Percentiles rank a stretch among this genome's conserved stretches.
Conservation (phyloP, 2,888 invertebrate species). For the Cecidostiba fungosa region DNA sequence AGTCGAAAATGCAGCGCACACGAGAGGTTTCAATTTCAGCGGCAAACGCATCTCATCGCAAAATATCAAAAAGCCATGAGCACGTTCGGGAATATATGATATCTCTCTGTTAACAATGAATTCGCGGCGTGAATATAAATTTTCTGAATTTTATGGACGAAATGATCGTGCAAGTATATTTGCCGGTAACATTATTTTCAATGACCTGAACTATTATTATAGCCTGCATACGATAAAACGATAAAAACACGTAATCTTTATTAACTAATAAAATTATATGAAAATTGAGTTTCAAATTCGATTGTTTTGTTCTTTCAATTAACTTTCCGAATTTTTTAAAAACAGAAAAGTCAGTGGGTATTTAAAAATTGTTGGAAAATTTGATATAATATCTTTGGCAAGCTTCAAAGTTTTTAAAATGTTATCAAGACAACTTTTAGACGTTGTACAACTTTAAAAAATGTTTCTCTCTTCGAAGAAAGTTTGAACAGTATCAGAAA, state of each 20-base stretch:
- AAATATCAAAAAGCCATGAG: not conserved
- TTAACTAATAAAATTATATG: not conserved
- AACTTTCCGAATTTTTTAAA: too few species aligned
- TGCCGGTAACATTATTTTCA: not conserved
- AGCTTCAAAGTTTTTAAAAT: too few species aligned
- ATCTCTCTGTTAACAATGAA: not conserved
- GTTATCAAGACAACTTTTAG: too few species aligned
- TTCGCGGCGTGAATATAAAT: not conserved
- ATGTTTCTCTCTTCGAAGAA: too few species aligned
- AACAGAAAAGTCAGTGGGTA: too few species aligned
- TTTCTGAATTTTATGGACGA: not conserved
- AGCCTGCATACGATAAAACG: not conserved
- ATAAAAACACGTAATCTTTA: not conserved
- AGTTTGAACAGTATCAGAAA: too few species aligned
- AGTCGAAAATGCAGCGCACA: not conserved
- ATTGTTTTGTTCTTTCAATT: not conserved
- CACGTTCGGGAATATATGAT: not conserved
- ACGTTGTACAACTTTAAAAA: too few species aligned
- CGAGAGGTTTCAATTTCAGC: not conserved
- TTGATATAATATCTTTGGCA: too few species aligned
- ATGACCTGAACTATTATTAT: not conserved
- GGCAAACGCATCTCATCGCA: not conserved
- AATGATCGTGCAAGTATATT: not conserved
- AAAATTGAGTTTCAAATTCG: too few species aligned
- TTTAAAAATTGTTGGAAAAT: too few species aligned